A percentile compares a stretch with the other conserved stretches of the same genome.
Conservation (phyloP, 2,113 vertebrate genomes). For the Pollachius pollachius region DNA sequence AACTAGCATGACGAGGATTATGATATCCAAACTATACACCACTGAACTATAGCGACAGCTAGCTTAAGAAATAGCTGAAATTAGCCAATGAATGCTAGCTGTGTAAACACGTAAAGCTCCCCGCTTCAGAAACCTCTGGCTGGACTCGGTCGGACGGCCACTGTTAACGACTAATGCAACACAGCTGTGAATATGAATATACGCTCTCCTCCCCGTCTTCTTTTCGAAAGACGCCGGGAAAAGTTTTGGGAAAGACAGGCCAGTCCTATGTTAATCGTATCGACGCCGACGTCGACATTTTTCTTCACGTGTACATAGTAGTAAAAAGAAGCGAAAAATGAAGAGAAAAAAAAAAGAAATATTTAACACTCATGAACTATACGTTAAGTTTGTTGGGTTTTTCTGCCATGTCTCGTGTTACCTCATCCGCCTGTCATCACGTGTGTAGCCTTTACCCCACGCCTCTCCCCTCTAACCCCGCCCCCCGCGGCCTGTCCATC, state of each 20-base stretch:
- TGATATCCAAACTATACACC: no score
- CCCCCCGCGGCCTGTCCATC: constrained; percentile 54
- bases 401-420: constrained; percentile 75
- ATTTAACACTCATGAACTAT: constrained; percentile 23
- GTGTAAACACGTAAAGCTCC: not conserved
- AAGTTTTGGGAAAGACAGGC: not conserved
- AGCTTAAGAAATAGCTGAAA: no score
- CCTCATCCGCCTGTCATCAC: constrained; percentile 77
- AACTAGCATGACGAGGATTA: no score
- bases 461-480: constrained; percentile 20
- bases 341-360: constrained; percentile 5
- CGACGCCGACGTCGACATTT: not conserved
- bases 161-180: not conserved
- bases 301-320: constrained; percentile 74
- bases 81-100: not conserved
- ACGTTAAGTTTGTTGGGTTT: constrained; percentile 37
- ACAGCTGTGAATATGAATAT: constrained; percentile 1
- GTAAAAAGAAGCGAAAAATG: constrained; percentile 57
- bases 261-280: not conserved
- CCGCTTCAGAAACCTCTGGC: not conserved
- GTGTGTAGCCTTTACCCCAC: not conserved
- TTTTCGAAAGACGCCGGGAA: no score
- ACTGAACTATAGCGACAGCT: no score
- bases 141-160: no score
- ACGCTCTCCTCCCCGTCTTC: not conserved